phyloP scores from a whole-genome alignment of 2,888 invertebrate genomes.

The Dascillus cervinus region DNA sequence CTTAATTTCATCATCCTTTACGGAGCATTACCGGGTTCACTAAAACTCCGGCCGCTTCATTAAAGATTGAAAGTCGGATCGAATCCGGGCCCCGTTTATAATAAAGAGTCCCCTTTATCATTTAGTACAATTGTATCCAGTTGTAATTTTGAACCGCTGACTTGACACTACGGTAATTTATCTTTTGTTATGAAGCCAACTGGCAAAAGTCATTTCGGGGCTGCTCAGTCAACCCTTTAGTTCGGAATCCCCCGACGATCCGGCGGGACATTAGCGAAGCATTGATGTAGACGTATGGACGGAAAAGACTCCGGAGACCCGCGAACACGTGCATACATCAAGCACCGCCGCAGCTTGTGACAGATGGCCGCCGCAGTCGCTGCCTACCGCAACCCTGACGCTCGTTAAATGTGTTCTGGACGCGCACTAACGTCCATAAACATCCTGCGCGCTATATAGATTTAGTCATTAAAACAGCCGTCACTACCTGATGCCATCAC shows the following conservation, averaged over 20 bases:
- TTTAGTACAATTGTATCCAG: no score
- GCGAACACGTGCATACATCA: slow-evolving; percentile 32
- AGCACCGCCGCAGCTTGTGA: slow-evolving; percentile 28
- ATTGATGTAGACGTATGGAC: not conserved
- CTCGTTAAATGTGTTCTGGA: slow-evolving; percentile 27
- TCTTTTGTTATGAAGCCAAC: slow-evolving; percentile 34
- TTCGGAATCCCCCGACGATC: not conserved
- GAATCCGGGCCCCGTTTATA: no score
- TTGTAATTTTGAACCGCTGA: not conserved
- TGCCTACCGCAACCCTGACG: slow-evolving; percentile 27
- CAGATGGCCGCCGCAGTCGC: slow-evolving; percentile 32
- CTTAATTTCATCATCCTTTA: not conserved
- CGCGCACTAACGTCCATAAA: slow-evolving; percentile 24
- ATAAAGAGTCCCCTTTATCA: no score
- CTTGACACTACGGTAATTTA: slow-evolving; percentile 5
- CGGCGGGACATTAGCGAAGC: not conserved
- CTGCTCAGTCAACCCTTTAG: slow-evolving; percentile 14
- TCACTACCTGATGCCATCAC: no score
- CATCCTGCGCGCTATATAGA: slow-evolving; percentile 25
- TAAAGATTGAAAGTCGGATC: not conserved
- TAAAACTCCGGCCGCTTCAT: not conserved
- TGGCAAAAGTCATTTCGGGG: slow-evolving; percentile 30
- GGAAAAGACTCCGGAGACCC: no score
- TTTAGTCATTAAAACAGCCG: slow-evolving; percentile 15
- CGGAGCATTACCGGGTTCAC: not conserved